These are phyloP conservation scores for Mus minutoides DNA, from an alignment of 2,797 vertebrate species.

Conservation along the genomic window DNA sequence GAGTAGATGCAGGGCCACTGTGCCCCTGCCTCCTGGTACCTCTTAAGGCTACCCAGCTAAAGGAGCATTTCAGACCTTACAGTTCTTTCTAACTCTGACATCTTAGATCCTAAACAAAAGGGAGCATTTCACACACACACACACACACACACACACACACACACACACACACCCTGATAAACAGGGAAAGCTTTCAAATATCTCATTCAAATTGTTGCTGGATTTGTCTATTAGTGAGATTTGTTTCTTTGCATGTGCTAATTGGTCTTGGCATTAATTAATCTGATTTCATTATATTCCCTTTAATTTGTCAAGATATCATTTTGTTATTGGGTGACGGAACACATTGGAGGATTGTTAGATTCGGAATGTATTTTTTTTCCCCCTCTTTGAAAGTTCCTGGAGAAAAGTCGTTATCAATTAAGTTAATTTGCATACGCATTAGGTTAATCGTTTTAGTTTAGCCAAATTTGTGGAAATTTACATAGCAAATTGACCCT, in stretches of 20 bases:
- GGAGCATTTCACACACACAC: slow-evolving; percentile 21
- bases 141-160: slow-evolving; percentile 12
- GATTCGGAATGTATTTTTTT: slow-evolving; percentile 78
- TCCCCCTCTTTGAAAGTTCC: slow-evolving; percentile 78
- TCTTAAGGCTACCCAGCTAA: slow-evolving; percentile 3
- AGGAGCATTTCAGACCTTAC: not conserved
- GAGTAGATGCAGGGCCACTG: not conserved
- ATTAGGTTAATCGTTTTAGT: slow-evolving; percentile 88
- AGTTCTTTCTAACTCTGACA: not conserved
- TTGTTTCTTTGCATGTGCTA: slow-evolving; percentile 85
- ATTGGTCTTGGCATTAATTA: slow-evolving; percentile 89
- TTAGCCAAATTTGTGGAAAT: slow-evolving; percentile 88
- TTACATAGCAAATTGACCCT: slow-evolving; percentile 89
- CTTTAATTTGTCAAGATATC: slow-evolving; percentile 88
- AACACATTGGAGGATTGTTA: slow-evolving; percentile 83
- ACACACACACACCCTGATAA: slow-evolving; percentile 10
- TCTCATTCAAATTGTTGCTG: slow-evolving; percentile 77
- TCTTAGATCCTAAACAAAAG: slow-evolving; percentile 59
- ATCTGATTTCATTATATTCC: slow-evolving; percentile 88
- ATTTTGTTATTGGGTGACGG: slow-evolving; percentile 83
- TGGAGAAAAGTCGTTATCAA: slow-evolving; percentile 85
- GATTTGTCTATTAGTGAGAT: slow-evolving; percentile 79
- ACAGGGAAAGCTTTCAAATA: slow-evolving; percentile 62
- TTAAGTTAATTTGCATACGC: slow-evolving; percentile 87
- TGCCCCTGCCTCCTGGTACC: not conserved